Base-by-base conservation (phyloP, 2,113 vertebrate species). In the Aleadryas rufinucha region DNA sequence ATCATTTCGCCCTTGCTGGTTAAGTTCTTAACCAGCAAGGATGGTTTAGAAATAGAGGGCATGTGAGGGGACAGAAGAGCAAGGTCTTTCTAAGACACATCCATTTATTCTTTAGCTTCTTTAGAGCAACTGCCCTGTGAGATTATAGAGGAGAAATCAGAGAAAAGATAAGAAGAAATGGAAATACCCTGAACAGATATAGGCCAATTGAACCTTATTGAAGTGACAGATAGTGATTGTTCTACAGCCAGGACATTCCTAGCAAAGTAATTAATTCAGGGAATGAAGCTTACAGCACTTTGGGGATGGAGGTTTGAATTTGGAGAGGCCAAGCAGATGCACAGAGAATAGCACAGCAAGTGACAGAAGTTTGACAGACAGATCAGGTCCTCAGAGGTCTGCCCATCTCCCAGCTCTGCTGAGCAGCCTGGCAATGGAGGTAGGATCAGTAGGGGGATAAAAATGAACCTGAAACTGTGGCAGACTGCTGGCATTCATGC, bases 361-460 rank as follows among this genome's bases (percentile, higher is more conserved):
- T 87, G 85, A 61, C 86, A 78, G 76, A 92, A 91, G 56, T 84
- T 4, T 93, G 84, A 83, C 23, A 91, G 86, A 94, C 76, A 95
- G 52, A 90, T 86, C 39, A 77, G 83, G 37, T 59, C 86, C 80
- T 92, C 72, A n/a, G 89, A 89, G 71, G 64, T 84, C 68, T 83
- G 63, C 59, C 60, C 68, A 61, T 65, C 80, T 89, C 41, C 66
- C 39, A 87, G 74, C 69, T 93, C 77, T 5, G 8, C 41, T 76
- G 91, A 92, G 77, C 60, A 95, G 56, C 52, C 52, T 95, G 64
- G 91, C 76, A 95, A 52, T 64, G 26, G 22, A 60, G 84, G 72
- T 56, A 89, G 69, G 45, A 92, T 84, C 42, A 86, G 64, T 21
- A 60, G 17, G 71, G 68, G 60, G 27, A 87, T 59, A 78, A 94